Percentiles rank a stretch among this genome's conserved stretches.
These are phyloP conservation scores for Drosophila erecta DNA, from an alignment of 1,140 invertebrate genomes.

Conservation along the genomic window DNA sequence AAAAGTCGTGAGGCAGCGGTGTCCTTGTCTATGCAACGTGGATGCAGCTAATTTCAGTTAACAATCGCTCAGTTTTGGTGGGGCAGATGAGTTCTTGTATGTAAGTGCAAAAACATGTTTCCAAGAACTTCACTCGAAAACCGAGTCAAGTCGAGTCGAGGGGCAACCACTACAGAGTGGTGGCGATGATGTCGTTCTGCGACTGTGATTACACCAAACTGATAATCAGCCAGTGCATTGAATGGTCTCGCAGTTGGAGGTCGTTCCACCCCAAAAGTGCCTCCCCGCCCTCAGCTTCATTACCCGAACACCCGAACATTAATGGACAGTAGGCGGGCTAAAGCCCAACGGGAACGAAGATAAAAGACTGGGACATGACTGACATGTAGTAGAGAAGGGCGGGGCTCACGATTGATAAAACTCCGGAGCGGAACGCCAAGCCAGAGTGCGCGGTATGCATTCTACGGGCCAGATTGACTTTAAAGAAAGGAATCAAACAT, in stretches of 20 bases:
- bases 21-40: slow-evolving; percentile 50
- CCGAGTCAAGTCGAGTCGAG: background rate
- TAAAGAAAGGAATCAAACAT: slow-evolving; percentile 5
- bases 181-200: slow-evolving; percentile 49
- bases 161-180: slow-evolving; percentile 10
- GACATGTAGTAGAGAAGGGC: slow-evolving; percentile 26
- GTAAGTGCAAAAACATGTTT: slow-evolving; percentile 82
- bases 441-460: background rate
- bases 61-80: slow-evolving; percentile 58
- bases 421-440: background rate
- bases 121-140: slow-evolving; percentile 42
- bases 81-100: slow-evolving; percentile 14
- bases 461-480: background rate
- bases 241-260: slow-evolving; percentile 56
- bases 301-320: slow-evolving; percentile 45
- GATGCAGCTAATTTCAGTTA: slow-evolving; percentile 76
- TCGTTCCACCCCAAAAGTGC: slow-evolving; percentile 39
- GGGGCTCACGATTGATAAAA: slow-evolving; percentile 40
- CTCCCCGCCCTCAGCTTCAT: background rate
- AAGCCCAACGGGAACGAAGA: slow-evolving; percentile 44
- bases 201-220: slow-evolving; percentile 43
- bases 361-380: slow-evolving; percentile 12
- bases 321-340: slow-evolving; percentile 56
- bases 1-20: slow-evolving; percentile 47
- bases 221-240: slow-evolving; percentile 69